Evolutionary conservation across 2,113 vertebrate genomes (phyloP).

Genomic region (Panthera tigris): DNA sequence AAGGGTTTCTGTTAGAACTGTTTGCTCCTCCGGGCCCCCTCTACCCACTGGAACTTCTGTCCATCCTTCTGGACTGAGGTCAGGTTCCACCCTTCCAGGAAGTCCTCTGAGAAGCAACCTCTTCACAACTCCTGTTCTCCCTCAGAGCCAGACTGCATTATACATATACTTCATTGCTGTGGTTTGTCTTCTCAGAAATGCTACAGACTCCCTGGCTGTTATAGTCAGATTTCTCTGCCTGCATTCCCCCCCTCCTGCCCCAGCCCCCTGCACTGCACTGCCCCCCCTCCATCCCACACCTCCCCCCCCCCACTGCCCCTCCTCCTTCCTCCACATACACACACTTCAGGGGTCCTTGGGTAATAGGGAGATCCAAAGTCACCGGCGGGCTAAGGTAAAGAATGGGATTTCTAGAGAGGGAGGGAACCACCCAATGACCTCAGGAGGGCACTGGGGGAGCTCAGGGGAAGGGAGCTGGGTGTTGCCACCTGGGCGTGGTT

Average conservation of each 20-base stretch:
- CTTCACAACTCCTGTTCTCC: too few relatives aligned
- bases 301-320: too few relatives aligned
- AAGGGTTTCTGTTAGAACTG: neutral
- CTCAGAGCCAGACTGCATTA: neutral
- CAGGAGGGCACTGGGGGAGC: neutral
- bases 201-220: neutral
- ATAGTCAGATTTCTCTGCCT: neutral
- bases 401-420: neutral
- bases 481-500: neutral
- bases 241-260: too few relatives aligned
- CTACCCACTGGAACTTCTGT: neutral
- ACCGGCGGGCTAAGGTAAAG: neutral
- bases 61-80: neutral
- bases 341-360: neutral
- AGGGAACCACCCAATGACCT: neutral
- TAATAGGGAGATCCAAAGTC: neutral
- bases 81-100: neutral
- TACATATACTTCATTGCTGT: neutral
- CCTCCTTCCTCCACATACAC: neutral
- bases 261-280: too few relatives aligned
- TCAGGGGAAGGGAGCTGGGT: neutral
- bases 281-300: fast-evolving
- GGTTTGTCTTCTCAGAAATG: neutral
- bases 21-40: neutral
- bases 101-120: neutral